phyloP scores from a whole-genome alignment of 2,113 vertebrate species.

The Lagopus leucura region DNA sequence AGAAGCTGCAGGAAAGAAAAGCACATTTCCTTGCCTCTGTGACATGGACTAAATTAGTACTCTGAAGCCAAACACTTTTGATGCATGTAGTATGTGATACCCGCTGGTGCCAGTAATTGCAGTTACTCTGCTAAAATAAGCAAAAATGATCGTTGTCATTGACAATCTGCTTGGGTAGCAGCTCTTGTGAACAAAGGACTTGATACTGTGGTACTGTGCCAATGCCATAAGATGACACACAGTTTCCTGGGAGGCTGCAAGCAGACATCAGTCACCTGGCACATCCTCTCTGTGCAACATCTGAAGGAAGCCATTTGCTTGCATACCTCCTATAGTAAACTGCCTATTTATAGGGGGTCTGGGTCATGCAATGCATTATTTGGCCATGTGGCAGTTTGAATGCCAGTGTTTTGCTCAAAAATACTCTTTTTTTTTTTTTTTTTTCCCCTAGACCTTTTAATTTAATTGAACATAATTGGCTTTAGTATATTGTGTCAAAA shows the following conservation, averaged over 20 bases:
- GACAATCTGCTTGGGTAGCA: neutral
- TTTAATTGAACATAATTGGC: slow-evolving; percentile 14
- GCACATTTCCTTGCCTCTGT: neutral
- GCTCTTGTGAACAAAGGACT: neutral
- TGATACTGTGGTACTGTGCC: neutral
- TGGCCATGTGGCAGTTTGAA: neutral
- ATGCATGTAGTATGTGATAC: neutral
- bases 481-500: neutral
- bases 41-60: neutral
- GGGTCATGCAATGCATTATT: neutral
- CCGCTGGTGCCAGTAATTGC: slow-evolving; percentile 10
- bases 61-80: slow-evolving; percentile 29
- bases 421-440: neutral
- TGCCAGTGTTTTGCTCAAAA: neutral
- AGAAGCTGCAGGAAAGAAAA: neutral
- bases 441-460: neutral
- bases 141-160: slow-evolving; percentile 14
- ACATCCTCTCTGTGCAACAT: neutral
- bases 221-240: neutral
- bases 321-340: neutral
- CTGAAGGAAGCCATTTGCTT: neutral
- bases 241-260: neutral
- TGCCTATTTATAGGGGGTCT: neutral
- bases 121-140: slow-evolving; percentile 25
- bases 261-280: neutral